Evolutionary conservation across 2,797 vertebrate species (phyloP).

Genomic region (Epinephelus coioides): DNA sequence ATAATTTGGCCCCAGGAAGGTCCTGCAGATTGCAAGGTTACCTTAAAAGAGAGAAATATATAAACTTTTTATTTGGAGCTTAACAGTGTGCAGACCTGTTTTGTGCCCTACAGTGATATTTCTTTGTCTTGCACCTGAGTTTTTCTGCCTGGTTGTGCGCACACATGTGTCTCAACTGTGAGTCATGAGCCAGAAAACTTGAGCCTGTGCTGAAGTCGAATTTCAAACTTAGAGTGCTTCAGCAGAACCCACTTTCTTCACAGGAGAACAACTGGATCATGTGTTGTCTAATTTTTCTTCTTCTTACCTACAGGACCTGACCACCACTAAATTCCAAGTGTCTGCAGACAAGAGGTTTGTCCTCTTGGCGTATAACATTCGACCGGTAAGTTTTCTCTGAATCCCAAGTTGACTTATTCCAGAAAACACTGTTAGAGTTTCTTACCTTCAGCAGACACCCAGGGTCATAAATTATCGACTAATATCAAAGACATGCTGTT

Average conservation of each 20-base stretch:
- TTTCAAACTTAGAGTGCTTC: no score
- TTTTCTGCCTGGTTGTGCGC: no score
- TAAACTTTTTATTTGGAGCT: no score
- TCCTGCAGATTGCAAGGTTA: no score
- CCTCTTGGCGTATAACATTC: slow-evolving; percentile 87
- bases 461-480: slow-evolving; percentile 49
- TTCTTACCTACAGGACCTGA: slow-evolving; percentile 80
- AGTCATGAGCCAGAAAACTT: no score
- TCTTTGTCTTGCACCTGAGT: no score
- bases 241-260: not conserved
- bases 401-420: slow-evolving; percentile 16
- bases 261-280: not conserved
- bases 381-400: slow-evolving; percentile 80
- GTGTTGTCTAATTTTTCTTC: not conserved
- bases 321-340: slow-evolving; percentile 82
- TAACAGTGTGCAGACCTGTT: no score
- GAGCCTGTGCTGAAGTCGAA: no score
- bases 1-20: no score
- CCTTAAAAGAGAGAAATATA: no score
- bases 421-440: slow-evolving; percentile 2
- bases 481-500: slow-evolving; percentile 56
- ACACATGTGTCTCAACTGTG: no score
- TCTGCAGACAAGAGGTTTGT: slow-evolving; percentile 88
- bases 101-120: no score
- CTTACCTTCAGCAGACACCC: slow-evolving; percentile 30